Percentiles rank a stretch among this genome's conserved stretches.
These are phyloP conservation scores for Sarcophaga rosellei DNA, from an alignment of 2,888 invertebrate genomes.

Conservation along the genomic window DNA sequence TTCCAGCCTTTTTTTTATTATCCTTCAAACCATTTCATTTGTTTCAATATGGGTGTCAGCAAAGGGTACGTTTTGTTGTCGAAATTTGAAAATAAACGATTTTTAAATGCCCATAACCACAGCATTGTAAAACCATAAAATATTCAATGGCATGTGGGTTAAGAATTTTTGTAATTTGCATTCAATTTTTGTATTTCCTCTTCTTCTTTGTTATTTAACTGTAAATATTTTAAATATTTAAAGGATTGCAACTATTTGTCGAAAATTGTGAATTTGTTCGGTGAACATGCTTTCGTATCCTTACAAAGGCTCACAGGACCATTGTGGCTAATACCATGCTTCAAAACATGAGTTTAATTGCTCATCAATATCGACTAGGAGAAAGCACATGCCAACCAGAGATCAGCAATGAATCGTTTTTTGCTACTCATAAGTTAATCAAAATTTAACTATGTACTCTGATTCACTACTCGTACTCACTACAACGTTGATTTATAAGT, in stretches of 20 bases:
- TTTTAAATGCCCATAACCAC: slow-evolving; percentile 4
- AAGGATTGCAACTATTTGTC: background rate
- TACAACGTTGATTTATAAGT: no score
- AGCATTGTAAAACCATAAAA: background rate
- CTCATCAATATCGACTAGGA: no score
- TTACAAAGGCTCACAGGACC: no score
- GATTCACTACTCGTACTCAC: no score
- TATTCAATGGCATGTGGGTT: background rate
- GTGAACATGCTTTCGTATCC: no score
- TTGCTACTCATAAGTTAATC: no score
- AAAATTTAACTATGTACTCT: no score
- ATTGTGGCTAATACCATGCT: no score
- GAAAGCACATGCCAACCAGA: no score
- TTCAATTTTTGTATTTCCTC: background rate
- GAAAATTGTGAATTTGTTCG: no score
- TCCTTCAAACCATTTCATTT: background rate
- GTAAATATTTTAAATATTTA: slow-evolving; percentile 8
- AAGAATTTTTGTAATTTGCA: slow-evolving; percentile 15
- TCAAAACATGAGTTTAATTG: no score
- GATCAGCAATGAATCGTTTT: no score
- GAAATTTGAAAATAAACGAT: slow-evolving; percentile 30
- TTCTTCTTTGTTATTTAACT: background rate
- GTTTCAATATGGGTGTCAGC: slow-evolving; percentile 49
- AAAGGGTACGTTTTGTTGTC: slow-evolving; percentile 52
- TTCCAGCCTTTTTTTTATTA: slow-evolving; percentile 54